Evolutionary conservation across 1,140 invertebrate species (phyloP), one percentile per base, ranked within the genome.

Genomic region (Habropoda laboriosa): DNA sequence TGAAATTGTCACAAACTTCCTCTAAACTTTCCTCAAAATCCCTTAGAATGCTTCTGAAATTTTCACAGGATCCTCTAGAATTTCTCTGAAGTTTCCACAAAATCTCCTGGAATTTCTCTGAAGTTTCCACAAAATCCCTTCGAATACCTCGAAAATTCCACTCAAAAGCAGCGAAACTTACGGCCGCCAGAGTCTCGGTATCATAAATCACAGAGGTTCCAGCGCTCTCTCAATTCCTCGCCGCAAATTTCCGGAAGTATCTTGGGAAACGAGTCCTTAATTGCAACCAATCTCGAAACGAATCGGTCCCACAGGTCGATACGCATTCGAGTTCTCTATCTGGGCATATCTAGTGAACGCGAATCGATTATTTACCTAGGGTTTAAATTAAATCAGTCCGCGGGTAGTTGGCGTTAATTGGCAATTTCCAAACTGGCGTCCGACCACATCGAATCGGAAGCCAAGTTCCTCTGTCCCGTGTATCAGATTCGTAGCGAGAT

Each of bases 371-470:
- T 60, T 68, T 67, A 73, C 18, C 27, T 7, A 35, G 27, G 24
- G 40, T 45, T 8, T 55, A 63, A 73, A 63, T 73, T 73, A 73
- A 55, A 79, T 74, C 60, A 60, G 35, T 18, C 30, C 27, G 10
- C 49, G 51, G n/a, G 30, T 57, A 64, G 40, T 3, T 32, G 30
- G 24, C 24, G 51, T 58, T 77, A 70, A 77, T 77, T 70, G 64
- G 66, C 66, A 78, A 71, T 78, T 71, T 77, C 74, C 51, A 70
- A 78, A 60, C 13, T 27, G 66, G 24, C 21, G 55, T 71, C 45
- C 40, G 66, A 57, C 67, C 57, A 76, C 21, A 0, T 30, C 4
- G 6, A 30, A 51, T 55, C 53, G 66, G 32, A 71, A 51, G 13
- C 7, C 24, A 40, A 10, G 0, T 7, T 3, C 7, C n/a, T 16